Percentiles rank a stretch among this genome's conserved stretches.
Evolutionary conservation across 2,888 invertebrate genomes (phyloP).

Genomic region (Epinotia bilunana): DNA sequence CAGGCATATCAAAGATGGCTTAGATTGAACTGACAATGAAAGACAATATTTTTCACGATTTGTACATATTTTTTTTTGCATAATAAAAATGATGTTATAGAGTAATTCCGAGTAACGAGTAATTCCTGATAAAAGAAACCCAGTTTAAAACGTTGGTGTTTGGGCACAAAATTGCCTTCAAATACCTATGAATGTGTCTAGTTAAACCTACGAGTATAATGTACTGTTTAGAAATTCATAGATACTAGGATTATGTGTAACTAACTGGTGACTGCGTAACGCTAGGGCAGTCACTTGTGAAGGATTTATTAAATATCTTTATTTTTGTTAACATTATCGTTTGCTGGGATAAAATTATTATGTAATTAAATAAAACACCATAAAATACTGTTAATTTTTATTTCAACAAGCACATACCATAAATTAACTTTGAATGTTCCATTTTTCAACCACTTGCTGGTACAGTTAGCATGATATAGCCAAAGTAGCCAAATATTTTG

Average conservation of each 20-base stretch:
- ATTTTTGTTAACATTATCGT: constrained; percentile 56
- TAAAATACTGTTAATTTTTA: constrained; percentile 50
- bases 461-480: too few relatives aligned
- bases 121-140: constrained; percentile 12
- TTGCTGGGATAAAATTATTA: constrained; percentile 70
- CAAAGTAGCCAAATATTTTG: too few relatives aligned
- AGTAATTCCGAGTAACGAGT: too few relatives aligned
- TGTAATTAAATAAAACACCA: constrained; percentile 75
- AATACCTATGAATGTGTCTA: constrained; percentile 39
- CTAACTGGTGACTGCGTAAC: constrained; percentile 31
- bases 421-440: too few relatives aligned
- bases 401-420: neutral
- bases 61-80: constrained; percentile 40
- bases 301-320: constrained; percentile 63
- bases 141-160: constrained; percentile 8
- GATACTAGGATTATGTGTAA: constrained; percentile 6
- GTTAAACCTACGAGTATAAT: constrained; percentile 29
- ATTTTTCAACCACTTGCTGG: too few relatives aligned
- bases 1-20: constrained; percentile 60
- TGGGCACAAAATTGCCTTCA: constrained; percentile 39
- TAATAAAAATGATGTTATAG: constrained; percentile 29
- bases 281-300: constrained; percentile 59
- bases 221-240: constrained; percentile 36
- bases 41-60: constrained; percentile 65
- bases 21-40: constrained; percentile 59